These are phyloP conservation scores for Diachasmimorpha longicaudata DNA, from an alignment of 1,140 invertebrate genomes.

Conservation along the genomic window DNA sequence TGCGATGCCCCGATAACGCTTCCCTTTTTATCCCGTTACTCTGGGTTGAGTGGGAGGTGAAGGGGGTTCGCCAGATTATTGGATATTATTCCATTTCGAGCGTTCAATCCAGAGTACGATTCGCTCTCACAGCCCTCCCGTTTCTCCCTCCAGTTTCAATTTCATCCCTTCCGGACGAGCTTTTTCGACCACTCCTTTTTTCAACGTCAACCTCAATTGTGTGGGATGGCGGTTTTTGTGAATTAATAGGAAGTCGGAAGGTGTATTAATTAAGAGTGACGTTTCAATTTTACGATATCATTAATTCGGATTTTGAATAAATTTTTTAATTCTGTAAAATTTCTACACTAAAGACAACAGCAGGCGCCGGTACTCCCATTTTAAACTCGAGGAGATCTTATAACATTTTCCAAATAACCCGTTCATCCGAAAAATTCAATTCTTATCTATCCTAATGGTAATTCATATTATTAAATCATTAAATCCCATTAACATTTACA, in stretches of 20 bases:
- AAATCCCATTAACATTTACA: too few species aligned
- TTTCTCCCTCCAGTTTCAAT: slow-evolving; percentile 15
- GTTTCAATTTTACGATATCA: too few species aligned
- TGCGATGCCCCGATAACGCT: slow-evolving; percentile 53
- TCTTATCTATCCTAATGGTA: too few species aligned
- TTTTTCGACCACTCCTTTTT: slow-evolving; percentile 7
- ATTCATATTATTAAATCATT: too few species aligned
- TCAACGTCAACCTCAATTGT: background rate
- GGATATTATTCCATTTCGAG: slow-evolving; percentile 61
- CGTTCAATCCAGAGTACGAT: slow-evolving; percentile 58
- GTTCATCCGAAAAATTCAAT: too few species aligned
- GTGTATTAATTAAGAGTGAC: background rate
- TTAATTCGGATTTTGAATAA: too few species aligned
- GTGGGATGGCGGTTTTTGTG: background rate
- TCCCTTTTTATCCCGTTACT: slow-evolving; percentile 52
- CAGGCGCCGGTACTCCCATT: too few species aligned
- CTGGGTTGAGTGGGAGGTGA: background rate
- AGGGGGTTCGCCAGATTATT: slow-evolving; percentile 50
- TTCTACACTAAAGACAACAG: too few species aligned
- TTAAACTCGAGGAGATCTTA: too few species aligned
- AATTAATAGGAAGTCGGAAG: background rate
- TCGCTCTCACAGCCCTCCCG: slow-evolving; percentile 43
- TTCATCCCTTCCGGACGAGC: slow-evolving; percentile 4
- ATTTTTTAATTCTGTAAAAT: too few species aligned
- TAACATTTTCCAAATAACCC: too few species aligned